These are phyloP conservation scores for Zophobas morio DNA, from an alignment of 1,140 invertebrate genomes.

Conservation along the genomic window DNA sequence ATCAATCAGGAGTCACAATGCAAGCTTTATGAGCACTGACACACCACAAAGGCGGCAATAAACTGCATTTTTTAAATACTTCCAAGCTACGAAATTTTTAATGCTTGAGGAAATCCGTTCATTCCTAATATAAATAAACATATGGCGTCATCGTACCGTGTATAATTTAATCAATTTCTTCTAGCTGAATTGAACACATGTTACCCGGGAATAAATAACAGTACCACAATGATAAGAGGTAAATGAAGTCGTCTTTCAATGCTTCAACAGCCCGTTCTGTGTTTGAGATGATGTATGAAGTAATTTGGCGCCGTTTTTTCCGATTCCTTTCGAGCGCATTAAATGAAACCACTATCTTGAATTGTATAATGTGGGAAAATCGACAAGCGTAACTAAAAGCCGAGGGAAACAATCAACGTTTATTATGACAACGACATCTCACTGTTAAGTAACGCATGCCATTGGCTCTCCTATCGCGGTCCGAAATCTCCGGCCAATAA, in stretches of 20 bases:
- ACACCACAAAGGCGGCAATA: slow-evolving; percentile 19
- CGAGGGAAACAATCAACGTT: slow-evolving; percentile 4
- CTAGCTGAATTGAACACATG: slow-evolving; percentile 15
- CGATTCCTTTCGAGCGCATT: not conserved
- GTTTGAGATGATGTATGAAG: slow-evolving; percentile 11
- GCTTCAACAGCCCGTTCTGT: slow-evolving; percentile 3
- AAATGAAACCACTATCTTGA: slow-evolving; percentile 1
- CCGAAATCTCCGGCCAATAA: slow-evolving; percentile 29
- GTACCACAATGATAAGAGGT: slow-evolving; percentile 13
- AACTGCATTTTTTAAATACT: slow-evolving; percentile 13
- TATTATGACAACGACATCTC: slow-evolving; percentile 35
- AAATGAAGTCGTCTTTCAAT: slow-evolving; percentile 24
- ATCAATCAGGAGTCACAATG: slow-evolving; percentile 61
- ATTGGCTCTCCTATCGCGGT: slow-evolving; percentile 10
- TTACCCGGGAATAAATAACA: not conserved
- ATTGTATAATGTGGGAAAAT: slow-evolving; percentile 35
- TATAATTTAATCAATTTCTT: slow-evolving; percentile 7
- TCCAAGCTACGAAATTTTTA: not conserved
- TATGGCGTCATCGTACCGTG: slow-evolving; percentile 1
- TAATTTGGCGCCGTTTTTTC: slow-evolving; percentile 17
- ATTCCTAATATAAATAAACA: slow-evolving; percentile 1
- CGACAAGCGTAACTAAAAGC: not conserved
- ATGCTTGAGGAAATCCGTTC: slow-evolving; percentile 15
- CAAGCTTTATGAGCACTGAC: slow-evolving; percentile 61
- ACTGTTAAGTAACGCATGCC: slow-evolving; percentile 25